Percentiles rank a stretch among this genome's conserved stretches.
Conservation (phyloP, 1,140 invertebrate species). For the Berghia stephanieae region DNA sequence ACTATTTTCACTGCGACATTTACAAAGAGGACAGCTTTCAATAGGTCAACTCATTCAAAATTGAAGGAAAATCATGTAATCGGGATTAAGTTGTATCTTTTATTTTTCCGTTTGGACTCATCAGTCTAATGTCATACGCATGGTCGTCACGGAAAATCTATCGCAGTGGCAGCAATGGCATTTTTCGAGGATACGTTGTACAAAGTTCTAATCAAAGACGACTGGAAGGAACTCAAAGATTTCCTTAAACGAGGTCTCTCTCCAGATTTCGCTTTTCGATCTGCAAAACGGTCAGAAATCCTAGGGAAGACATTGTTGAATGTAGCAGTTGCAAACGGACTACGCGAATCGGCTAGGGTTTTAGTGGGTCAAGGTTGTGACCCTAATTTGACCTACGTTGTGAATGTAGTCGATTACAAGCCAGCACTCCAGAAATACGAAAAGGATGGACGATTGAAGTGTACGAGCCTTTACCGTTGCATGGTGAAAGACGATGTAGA, state of each 20-base stretch:
- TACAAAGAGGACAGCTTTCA: too few relatives aligned
- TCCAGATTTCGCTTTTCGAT: conserved; percentile 48
- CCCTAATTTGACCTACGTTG: conserved; percentile 48
- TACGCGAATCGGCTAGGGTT: conserved; percentile 39
- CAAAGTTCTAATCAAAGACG: conserved; percentile 41
- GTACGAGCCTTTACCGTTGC: conserved; percentile 45
- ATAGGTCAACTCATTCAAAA: too few relatives aligned
- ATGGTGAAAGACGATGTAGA: conserved; percentile 48
- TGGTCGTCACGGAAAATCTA: too few relatives aligned
- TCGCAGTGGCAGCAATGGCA: too few relatives aligned
- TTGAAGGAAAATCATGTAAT: too few relatives aligned
- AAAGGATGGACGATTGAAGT: conserved; percentile 48
- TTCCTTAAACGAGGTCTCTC: conserved; percentile 46
- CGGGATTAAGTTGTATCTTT: too few relatives aligned
- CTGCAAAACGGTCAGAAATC: conserved; percentile 18
- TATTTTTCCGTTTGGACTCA: too few relatives aligned
- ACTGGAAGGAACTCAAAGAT: conserved; percentile 32
- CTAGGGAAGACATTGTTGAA: conserved; percentile 50
- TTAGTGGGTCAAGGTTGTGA: conserved; percentile 44
- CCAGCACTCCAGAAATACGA: conserved; percentile 44
- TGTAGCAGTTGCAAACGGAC: conserved; percentile 38
- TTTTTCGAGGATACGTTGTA: conserved; percentile 52
- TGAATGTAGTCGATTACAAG: conserved; percentile 45
- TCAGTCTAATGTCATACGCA: too few relatives aligned
- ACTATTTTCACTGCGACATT: too few relatives aligned